phyloP scores from a whole-genome alignment of 2,888 invertebrate species.

The Lepidochitona cinerea region DNA sequence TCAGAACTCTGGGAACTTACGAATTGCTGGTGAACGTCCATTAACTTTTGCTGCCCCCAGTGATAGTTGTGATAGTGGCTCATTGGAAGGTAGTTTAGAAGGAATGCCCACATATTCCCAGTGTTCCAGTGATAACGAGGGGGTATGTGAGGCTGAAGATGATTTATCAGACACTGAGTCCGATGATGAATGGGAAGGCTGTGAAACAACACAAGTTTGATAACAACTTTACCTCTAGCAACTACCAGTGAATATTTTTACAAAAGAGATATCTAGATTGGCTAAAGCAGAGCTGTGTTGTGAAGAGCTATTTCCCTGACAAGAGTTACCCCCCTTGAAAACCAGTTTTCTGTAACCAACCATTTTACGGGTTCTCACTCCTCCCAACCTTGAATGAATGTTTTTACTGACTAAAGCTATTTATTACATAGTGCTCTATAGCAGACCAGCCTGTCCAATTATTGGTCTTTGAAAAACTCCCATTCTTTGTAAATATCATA shows the following conservation, averaged over 20 bases:
- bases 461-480: no score
- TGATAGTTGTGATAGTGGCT: constrained; percentile 28
- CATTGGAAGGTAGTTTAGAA: constrained; percentile 38
- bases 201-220: constrained; percentile 60
- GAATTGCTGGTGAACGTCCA: neutral
- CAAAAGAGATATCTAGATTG: neutral
- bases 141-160: constrained; percentile 31
- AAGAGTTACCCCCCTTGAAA: no score
- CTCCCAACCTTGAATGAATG: neutral
- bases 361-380: no score
- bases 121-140: constrained; percentile 45
- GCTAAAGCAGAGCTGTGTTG: neutral
- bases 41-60: neutral
- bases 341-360: no score
- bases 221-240: neutral
- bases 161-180: constrained; percentile 59
- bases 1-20: neutral
- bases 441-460: no score
- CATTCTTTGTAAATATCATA: no score
- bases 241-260: neutral
- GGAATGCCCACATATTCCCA: constrained; percentile 27
- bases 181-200: constrained; percentile 61
- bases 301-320: no score
- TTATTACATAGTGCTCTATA: no score
- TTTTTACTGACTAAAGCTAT: neutral